Evolutionary conservation across 1,140 invertebrate genomes (phyloP), one percentile per base, ranked within the genome.

Genomic region (Drosophila sechellia): DNA sequence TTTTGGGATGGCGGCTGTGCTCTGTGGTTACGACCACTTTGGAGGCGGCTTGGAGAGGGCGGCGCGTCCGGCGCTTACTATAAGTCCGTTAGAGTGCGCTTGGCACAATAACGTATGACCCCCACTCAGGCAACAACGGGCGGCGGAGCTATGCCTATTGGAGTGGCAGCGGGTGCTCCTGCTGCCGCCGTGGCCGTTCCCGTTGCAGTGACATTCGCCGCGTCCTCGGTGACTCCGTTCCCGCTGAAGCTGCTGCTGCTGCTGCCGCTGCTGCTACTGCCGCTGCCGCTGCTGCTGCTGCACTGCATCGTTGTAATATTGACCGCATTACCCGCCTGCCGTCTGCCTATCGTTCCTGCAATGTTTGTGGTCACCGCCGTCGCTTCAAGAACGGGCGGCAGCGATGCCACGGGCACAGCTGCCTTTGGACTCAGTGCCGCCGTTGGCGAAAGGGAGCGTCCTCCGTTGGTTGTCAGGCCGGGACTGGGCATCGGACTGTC

Each of bases 61-160:
- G 49, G 49, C 58, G 83, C 83, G 84, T 66, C 83, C 79, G 75
- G 83, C 81, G 83, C 81, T 86, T 84, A 89, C 75, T 90, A 90
- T 69, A 91, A 81, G 55, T 89, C 78, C 77, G 89, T 90, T 80
- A 85, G 48, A 71, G 79, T 90, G 74, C 80, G 90, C 55, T 91
- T 91, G 54, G 81, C 90, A 83, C 85, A 91, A 81, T 90, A 91
- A 81, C 90, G 90, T 79, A 91, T 91, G 64, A 91, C 90, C 90
- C 90, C 90, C 85, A 91, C 90, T 91, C 90, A 91, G 90, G 90
- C 90, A 91, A 91, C 90, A 66, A 91, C 90, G 43, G 90, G 90
- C 27, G 90, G 90, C 55, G 86, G 81, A 35, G 89, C 72, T 89
- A 89, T 89, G 45, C 85, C 84, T 45, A 79, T 81, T 31, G 64